phyloP scores from a whole-genome alignment of 2,113 vertebrate species.

The Spea multiplicata region DNA sequence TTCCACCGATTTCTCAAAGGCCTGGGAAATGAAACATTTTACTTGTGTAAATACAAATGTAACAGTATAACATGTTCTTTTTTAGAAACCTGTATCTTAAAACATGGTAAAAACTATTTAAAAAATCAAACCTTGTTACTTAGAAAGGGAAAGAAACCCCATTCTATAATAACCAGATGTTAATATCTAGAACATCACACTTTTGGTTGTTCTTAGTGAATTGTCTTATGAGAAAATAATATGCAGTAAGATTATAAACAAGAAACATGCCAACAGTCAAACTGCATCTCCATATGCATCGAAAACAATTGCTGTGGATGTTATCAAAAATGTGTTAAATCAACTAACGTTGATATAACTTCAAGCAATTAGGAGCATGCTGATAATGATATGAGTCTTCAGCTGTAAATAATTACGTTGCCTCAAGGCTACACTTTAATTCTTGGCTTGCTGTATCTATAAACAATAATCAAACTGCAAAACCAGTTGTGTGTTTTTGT shows the following conservation, averaged over 20 bases:
- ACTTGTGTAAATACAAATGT: no score
- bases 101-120: no score
- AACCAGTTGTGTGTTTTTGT: conserved; percentile 81
- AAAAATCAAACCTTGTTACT: no score
- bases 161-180: no score
- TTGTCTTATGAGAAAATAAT: no score
- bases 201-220: no score
- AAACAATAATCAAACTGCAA: conserved; percentile 99
- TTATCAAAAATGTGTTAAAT: conserved; percentile 92
- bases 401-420: conserved; percentile 99
- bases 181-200: no score
- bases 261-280: conserved; percentile 64
- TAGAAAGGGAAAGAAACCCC: no score
- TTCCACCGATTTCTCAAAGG: neutral
- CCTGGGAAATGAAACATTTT: neutral
- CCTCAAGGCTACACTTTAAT: conserved; percentile 97
- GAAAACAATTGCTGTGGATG: conserved; percentile 84
- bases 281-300: conserved; percentile 76
- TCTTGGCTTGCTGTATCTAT: conserved; percentile 96
- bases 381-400: conserved; percentile 99
- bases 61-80: no score
- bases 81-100: no score
- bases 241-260: conserved; percentile 8
- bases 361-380: conserved; percentile 98
- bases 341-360: conserved; percentile 99